Evolutionary conservation across 1,140 invertebrate genomes (phyloP).

Genomic region (Drosophila melanica): DNA sequence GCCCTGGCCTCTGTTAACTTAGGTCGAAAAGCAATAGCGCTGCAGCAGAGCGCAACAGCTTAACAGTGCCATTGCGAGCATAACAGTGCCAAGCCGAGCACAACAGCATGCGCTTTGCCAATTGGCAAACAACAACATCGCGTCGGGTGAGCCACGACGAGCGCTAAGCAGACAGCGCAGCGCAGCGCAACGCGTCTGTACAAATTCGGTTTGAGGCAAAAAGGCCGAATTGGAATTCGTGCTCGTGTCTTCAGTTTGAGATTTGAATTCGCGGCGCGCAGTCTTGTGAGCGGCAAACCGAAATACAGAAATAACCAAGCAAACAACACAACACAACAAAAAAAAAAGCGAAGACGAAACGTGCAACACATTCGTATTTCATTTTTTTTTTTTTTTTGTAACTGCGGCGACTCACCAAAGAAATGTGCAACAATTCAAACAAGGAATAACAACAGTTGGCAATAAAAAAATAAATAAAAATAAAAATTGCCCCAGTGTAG

Average conservation of each 20-base stretch:
- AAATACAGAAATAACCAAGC: not conserved
- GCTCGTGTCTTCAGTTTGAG: conserved; percentile 56
- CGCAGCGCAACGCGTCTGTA: conserved; percentile 3
- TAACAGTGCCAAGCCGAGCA: conserved; percentile 22
- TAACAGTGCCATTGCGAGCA: conserved; percentile 5
- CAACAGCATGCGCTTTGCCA: conserved; percentile 23
- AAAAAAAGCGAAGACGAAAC: conserved; percentile 56
- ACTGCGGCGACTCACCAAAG: conserved; percentile 34
- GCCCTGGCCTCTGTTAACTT: conserved; percentile 60
- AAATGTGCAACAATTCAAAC: conserved; percentile 60
- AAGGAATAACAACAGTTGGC: conserved; percentile 41
- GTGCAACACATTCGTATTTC: conserved; percentile 62
- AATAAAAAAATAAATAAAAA: conserved; percentile 35
- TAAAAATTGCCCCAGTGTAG: conserved; percentile 47
- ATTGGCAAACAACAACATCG: conserved; percentile 30
- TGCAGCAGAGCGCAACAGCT: not conserved
- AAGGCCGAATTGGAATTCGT: conserved; percentile 27
- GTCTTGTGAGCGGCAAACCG: conserved; percentile 68
- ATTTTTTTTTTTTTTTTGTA: conserved; percentile 24
- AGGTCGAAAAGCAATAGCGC: conserved; percentile 57
- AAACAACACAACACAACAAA: not conserved
- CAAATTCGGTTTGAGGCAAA: conserved; percentile 15
- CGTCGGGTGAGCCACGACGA: conserved; percentile 52
- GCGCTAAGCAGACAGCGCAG: conserved; percentile 2
- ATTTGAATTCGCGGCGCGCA: conserved; percentile 76